Percentiles rank a stretch among this genome's conserved stretches.
phyloP scores from a whole-genome alignment of 2,888 invertebrate genomes.

The Tribolium freemani region DNA sequence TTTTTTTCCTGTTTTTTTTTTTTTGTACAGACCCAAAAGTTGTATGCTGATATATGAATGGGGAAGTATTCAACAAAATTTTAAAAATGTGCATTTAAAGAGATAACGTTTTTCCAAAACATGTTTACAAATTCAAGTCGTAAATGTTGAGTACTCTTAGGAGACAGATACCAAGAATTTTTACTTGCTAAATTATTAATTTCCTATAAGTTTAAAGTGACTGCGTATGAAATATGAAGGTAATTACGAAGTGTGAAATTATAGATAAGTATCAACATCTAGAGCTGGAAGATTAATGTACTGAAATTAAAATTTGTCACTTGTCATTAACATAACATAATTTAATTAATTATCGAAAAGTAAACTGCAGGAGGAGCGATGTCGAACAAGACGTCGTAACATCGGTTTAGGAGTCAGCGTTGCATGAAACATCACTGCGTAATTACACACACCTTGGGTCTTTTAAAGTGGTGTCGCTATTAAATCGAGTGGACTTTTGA shows the following conservation, averaged over 20 bases:
- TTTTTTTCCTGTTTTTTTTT: background rate
- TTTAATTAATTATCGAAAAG: constrained; percentile 9
- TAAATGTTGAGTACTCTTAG: no score
- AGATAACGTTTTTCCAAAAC: no score
- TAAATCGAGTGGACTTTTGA: no score
- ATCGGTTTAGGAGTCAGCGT: no score
- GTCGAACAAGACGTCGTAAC: constrained; percentile 4
- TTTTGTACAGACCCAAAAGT: no score
- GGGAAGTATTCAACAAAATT: no score
- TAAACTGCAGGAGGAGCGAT: constrained; percentile 1
- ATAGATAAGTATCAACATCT: constrained; percentile 3
- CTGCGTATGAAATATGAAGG: background rate
- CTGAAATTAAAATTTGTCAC: constrained; percentile 13
- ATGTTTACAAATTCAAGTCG: no score
- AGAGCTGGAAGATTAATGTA: background rate
- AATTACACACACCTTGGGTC: background rate
- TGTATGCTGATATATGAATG: no score
- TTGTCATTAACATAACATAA: constrained; percentile 2
- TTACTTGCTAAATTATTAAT: background rate
- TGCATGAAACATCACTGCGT: background rate
- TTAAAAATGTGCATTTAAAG: no score
- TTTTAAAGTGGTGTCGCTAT: no score
- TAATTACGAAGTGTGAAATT: background rate
- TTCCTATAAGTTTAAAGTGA: background rate
- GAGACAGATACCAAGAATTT: background rate